Evolutionary conservation across 2,888 invertebrate species (phyloP).

Genomic region (Ectemnius continuus): DNA sequence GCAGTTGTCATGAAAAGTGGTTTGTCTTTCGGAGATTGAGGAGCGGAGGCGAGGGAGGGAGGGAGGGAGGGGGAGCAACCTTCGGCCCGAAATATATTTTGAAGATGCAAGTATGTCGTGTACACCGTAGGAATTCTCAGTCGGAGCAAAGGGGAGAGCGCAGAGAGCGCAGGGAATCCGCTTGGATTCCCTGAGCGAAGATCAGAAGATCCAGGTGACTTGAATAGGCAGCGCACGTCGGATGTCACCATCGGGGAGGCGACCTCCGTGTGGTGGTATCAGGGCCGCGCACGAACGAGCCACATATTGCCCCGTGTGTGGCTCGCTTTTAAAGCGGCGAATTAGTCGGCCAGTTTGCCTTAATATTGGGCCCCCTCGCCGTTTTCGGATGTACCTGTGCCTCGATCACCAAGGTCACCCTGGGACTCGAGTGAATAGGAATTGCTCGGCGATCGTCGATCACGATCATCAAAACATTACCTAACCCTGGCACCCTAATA

Average conservation of each 20-base stretch:
- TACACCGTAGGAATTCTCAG: neutral
- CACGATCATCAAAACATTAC: constrained; percentile 39
- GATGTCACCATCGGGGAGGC: constrained; percentile 63
- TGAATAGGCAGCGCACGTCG: constrained; percentile 64
- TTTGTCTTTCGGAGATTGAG: neutral
- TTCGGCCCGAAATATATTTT: constrained; percentile 2
- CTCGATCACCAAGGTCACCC: constrained; percentile 48
- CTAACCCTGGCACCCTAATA: constrained; percentile 21
- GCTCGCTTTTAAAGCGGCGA: constrained; percentile 66
- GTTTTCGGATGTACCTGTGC: constrained; percentile 40
- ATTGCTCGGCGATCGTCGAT: constrained; percentile 21
- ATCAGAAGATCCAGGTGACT: constrained; percentile 36
- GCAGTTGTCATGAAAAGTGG: neutral
- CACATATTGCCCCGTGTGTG: constrained; percentile 46
- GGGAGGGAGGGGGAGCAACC: too few species aligned
- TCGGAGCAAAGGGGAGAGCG: neutral
- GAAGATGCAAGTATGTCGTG: constrained; percentile 3
- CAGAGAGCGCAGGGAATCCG: constrained; percentile 20
- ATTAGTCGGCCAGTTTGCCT: constrained; percentile 54
- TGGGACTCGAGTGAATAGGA: constrained; percentile 25
- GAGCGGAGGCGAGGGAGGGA: too few species aligned
- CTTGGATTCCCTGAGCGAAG: constrained; percentile 39
- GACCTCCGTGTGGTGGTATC: constrained; percentile 60
- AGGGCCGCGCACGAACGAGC: constrained; percentile 62
- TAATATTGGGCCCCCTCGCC: constrained; percentile 43